A percentile compares a stretch with the other conserved stretches of the same genome.
phyloP scores from a whole-genome alignment of 2,113 vertebrate genomes.

The Cephalopholis sonnerati region DNA sequence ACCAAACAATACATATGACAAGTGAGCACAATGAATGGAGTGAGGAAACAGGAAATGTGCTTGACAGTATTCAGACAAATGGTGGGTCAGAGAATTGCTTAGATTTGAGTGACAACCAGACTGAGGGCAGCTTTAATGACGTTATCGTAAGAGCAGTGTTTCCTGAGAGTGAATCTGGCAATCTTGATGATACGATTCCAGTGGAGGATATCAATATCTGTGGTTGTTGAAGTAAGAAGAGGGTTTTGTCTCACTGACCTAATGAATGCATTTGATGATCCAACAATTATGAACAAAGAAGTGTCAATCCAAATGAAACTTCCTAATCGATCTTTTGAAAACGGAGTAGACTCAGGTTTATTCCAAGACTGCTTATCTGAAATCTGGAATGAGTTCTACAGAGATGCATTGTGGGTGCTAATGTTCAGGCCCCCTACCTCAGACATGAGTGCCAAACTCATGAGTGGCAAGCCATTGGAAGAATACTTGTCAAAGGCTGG shows the following conservation, averaged over 20 bases:
- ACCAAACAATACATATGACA: too few species aligned
- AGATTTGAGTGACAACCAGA: too few species aligned
- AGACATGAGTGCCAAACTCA: background rate
- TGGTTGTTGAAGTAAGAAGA: background rate
- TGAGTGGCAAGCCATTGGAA: background rate
- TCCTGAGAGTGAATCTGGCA: too few species aligned
- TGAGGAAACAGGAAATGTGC: too few species aligned
- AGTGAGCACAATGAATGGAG: too few species aligned
- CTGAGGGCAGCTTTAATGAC: too few species aligned
- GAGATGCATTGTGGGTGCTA: background rate
- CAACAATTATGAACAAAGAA: background rate
- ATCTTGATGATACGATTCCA: too few species aligned
- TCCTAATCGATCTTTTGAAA: background rate
- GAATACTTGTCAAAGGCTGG: background rate
- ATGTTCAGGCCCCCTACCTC: background rate
- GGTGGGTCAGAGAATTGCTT: too few species aligned
- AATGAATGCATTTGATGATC: background rate
- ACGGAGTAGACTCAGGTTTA: background rate
- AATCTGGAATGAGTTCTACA: background rate
- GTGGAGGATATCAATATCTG: too few species aligned
- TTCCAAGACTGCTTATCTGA: background rate
- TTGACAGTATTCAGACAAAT: too few species aligned
- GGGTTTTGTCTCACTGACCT: background rate
- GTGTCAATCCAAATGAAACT: conserved; percentile 5
- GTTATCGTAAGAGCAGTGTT: too few species aligned